Conservation (phyloP, 2,113 vertebrate species). For the Fregata magnificens region DNA sequence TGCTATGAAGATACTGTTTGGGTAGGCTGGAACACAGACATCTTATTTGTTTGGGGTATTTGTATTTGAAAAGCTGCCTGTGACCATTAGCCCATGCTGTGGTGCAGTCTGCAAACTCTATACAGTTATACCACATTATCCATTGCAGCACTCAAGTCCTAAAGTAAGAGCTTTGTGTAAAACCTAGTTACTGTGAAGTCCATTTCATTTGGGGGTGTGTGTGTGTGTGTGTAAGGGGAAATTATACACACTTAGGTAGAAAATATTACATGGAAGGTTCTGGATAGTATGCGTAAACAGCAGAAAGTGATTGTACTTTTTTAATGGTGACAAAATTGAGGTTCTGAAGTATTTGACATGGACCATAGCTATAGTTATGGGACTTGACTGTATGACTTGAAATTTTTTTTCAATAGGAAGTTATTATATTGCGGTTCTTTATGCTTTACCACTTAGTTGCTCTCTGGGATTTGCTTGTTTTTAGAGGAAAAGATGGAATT, state of each 20-base stretch:
- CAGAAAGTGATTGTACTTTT: not conserved
- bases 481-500: not conserved
- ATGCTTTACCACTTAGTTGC: not conserved
- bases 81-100: not conserved
- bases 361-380: not conserved
- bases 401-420: not conserved
- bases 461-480: not conserved
- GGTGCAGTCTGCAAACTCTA: not conserved
- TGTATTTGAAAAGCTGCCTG: not conserved
- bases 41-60: not conserved
- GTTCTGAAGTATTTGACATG: not conserved
- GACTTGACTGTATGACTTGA: not conserved
- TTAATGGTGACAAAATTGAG: not conserved
- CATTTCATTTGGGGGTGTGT: not conserved
- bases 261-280: not conserved
- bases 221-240: no score
- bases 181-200: not conserved
- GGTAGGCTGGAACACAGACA: not conserved
- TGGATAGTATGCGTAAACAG: not conserved
- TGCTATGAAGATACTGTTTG: not conserved
- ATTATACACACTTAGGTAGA: not conserved
- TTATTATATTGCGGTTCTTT: not conserved
- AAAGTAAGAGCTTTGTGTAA: not conserved
- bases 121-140: not conserved
- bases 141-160: not conserved